A percentile compares a stretch with the other conserved stretches of the same genome.
Evolutionary conservation across 2,113 vertebrate genomes (phyloP).

Genomic region (Trematocara variabile): DNA sequence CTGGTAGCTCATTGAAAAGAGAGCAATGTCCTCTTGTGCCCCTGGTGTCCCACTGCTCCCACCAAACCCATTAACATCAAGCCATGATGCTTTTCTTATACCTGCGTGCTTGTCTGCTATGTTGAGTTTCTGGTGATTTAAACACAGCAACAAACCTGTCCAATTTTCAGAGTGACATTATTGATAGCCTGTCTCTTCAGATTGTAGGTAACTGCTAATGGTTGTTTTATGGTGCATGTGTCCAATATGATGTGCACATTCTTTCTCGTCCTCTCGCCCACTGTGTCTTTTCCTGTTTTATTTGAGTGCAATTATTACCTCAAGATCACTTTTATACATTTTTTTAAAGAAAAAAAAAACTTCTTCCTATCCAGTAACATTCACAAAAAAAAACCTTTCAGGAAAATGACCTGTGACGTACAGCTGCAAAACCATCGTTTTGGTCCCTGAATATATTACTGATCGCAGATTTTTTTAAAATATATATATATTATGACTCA

Average conservation of each 20-base stretch:
- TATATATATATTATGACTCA: background rate
- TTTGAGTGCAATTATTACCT: constrained; percentile 38
- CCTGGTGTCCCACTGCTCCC: constrained; percentile 53
- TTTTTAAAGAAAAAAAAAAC: background rate
- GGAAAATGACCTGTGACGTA: background rate
- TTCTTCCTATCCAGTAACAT: background rate
- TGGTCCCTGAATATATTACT: background rate
- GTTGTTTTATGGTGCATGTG: constrained; percentile 78
- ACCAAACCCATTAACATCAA: constrained; percentile 63
- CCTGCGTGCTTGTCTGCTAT: constrained; percentile 64
- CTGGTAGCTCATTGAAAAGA: constrained; percentile 27
- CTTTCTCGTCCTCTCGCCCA: background rate
- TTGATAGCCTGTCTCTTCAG: constrained; percentile 80
- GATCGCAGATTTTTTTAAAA: rapidly evolving
- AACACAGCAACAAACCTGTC: constrained; percentile 83
- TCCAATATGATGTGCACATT: constrained; percentile 67
- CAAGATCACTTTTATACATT: constrained; percentile 12
- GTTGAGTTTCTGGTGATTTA: constrained; percentile 76
- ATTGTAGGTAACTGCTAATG: constrained; percentile 78
- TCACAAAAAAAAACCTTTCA: background rate
- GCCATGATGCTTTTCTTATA: constrained; percentile 72
- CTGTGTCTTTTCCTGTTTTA: constrained; percentile 21
- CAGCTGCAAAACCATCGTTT: background rate
- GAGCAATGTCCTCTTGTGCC: constrained; percentile 50
- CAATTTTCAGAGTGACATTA: constrained; percentile 78